A percentile compares a stretch with the other conserved stretches of the same genome.
phyloP scores from a whole-genome alignment of 1,140 invertebrate species.

The Drosophila setifemur region DNA sequence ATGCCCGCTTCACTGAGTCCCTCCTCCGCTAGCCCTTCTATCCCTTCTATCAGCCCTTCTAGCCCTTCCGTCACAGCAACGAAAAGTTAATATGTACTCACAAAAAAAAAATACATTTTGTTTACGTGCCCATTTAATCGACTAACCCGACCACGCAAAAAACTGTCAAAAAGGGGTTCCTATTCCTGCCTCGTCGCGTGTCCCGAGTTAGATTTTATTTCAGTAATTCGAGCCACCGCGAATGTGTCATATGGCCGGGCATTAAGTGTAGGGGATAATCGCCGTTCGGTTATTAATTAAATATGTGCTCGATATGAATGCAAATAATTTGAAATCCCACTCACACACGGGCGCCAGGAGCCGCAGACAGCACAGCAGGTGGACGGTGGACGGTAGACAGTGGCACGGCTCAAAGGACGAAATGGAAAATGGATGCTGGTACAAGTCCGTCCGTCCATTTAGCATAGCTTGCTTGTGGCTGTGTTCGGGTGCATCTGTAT shows the following conservation, averaged over 20 bases:
- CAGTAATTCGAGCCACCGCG: slow-evolving; percentile 11
- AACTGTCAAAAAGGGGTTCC: slow-evolving; percentile 1
- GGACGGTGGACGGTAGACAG: background rate
- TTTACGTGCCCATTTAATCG: slow-evolving; percentile 3
- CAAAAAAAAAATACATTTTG: background rate
- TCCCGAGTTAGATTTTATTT: slow-evolving; percentile 9
- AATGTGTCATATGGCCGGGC: slow-evolving; percentile 27
- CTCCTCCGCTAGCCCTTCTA: background rate
- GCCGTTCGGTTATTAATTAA: slow-evolving; percentile 36
- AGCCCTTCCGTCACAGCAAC: background rate
- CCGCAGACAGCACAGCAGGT: slow-evolving; percentile 31
- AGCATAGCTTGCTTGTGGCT: background rate
- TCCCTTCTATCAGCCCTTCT: background rate
- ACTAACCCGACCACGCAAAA: background rate
- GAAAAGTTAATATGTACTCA: too few relatives aligned
- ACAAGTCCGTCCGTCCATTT: slow-evolving; percentile 9
- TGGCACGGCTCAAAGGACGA: slow-evolving; percentile 26
- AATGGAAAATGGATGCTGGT: slow-evolving; percentile 12
- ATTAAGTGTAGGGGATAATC: slow-evolving; percentile 20
- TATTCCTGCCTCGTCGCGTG: slow-evolving; percentile 24
- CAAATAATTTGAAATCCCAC: slow-evolving; percentile 29
- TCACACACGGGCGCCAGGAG: background rate
- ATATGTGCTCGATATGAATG: slow-evolving; percentile 36
- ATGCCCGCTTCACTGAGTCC: slow-evolving; percentile 49
- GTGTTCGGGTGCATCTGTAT: background rate